Base-by-base conservation (phyloP, 1,140 invertebrate genomes). In the Magallana angulata region DNA sequence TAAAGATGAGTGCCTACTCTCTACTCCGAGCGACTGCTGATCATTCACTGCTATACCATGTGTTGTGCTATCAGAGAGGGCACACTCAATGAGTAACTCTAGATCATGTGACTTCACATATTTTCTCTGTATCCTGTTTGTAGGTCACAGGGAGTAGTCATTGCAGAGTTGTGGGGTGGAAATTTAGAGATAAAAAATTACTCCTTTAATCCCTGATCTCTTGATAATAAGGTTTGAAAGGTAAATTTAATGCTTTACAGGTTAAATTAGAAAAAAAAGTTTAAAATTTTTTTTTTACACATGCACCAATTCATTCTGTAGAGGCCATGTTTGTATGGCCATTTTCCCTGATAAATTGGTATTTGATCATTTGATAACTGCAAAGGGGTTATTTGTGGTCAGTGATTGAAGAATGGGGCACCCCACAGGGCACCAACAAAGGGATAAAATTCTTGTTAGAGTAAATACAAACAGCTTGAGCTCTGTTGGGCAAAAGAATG, bases 61-160 rank as follows among this genome's bases (percentile, higher is more conserved):
- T 76, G 68, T 76, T 76, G 24, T 36, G 68, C 68, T 76, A 76
- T 76, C 68, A 76, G 18, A 76, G 68, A 76, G 68, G 68, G 68
- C 68, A 8, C 24, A 76, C 24, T 76, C 68, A 76, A 76, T 76
- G 68, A 76, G 68, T 76, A 76, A 76, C 68, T 76, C 68, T 30
- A 8, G 68, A 76, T 76, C 68, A 76, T 76, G 68, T 76, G 68
- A 76, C 68, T 76, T 76, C 68, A 76, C 68, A 76, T 76, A 76
- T 76, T 76, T 76, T 76, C 68, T 36, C 68, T 76, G 68, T 76
- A 36, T 76, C 24, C 60, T 64, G 68, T 24, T 76, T 76, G 8
- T 76, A 76, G 68, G 68, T 76, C 68, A 48, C 12, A 12, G 68
- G 68, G 68, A 76, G 68, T 30, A 76, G 68, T 76, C 68, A 76